phyloP scores from a whole-genome alignment of 2,888 invertebrate species.

The Diploptera punctata region DNA sequence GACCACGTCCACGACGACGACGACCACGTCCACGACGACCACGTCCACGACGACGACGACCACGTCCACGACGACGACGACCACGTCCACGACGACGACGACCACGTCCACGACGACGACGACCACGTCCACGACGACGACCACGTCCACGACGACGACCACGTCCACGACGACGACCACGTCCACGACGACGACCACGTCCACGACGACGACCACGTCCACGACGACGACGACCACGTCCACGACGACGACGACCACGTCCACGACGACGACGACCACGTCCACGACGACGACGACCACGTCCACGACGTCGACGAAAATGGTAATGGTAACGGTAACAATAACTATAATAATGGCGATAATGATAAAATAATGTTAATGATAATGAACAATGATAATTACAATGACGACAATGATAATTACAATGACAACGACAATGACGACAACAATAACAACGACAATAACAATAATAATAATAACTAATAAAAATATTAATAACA shows the following conservation, averaged over 20 bases:
- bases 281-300: not conserved
- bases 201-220: not conserved
- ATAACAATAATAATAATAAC: too few species aligned
- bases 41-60: not conserved
- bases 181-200: not conserved
- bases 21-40: not conserved
- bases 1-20: not conserved
- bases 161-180: not conserved
- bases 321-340: not conserved
- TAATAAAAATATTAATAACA: too few species aligned
- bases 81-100: not conserved
- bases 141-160: not conserved
- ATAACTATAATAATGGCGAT: not conserved
- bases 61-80: not conserved
- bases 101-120: not conserved
- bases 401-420: not conserved
- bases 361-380: too few species aligned
- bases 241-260: not conserved
- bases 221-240: not conserved
- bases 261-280: not conserved
- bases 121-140: not conserved
- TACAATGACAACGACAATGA: not conserved
- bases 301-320: not conserved
- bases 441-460: not conserved
- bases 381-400: not conserved